Evolutionary conservation across 2,888 invertebrate species (phyloP).

Genomic region (Zygaena filipendulae): DNA sequence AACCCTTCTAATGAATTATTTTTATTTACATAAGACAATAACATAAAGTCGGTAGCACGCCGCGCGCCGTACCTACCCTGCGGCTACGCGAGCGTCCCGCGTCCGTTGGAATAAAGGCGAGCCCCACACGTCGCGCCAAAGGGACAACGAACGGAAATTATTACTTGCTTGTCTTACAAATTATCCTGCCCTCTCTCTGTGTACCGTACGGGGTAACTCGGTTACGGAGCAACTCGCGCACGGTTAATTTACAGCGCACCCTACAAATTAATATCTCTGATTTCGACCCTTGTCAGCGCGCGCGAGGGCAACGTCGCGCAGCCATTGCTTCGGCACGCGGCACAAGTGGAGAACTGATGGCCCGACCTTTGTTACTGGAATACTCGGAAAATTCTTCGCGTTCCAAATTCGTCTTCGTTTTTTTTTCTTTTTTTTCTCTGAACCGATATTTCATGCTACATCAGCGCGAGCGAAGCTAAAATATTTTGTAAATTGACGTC

Average conservation of each 20-base stretch:
- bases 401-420: too few relatives aligned
- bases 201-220: slow-evolving; percentile 36
- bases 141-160: slow-evolving; percentile 31
- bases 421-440: too few relatives aligned
- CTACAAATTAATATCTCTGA: slow-evolving; percentile 66
- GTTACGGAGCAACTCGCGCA: slow-evolving; percentile 46
- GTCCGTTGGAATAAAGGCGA: too few relatives aligned
- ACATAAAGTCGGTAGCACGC: too few relatives aligned
- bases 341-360: slow-evolving; percentile 18
- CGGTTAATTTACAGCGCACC: slow-evolving; percentile 59
- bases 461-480: too few relatives aligned
- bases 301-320: slow-evolving; percentile 24
- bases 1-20: too few relatives aligned
- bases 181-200: slow-evolving; percentile 35
- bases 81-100: too few relatives aligned
- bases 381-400: slow-evolving; percentile 2
- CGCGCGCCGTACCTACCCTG: too few relatives aligned
- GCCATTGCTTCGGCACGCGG: slow-evolving; percentile 21
- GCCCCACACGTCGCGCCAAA: too few relatives aligned
- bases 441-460: too few relatives aligned
- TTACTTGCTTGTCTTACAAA: slow-evolving; percentile 51
- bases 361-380: slow-evolving; percentile 11
- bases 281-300: slow-evolving; percentile 61
- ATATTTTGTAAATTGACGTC: slow-evolving; percentile 5
- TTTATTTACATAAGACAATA: too few relatives aligned